These are phyloP conservation scores for Hypolimnas misippus DNA, from an alignment of 2,888 invertebrate species.

Conservation along the genomic window DNA sequence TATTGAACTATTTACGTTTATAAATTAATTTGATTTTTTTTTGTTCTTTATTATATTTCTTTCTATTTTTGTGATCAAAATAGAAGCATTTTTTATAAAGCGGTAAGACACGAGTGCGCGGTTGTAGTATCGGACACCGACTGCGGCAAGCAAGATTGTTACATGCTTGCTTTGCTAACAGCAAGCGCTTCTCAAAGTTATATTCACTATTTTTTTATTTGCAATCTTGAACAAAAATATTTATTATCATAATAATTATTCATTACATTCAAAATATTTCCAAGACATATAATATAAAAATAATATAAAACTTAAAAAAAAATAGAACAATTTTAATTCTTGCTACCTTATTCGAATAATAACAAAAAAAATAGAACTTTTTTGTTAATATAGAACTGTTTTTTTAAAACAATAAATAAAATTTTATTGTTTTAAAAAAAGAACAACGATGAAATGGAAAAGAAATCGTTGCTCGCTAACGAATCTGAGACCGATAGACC, in stretches of 20 bases:
- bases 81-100: slow-evolving; percentile 8
- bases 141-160: slow-evolving; percentile 62
- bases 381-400: too few relatives aligned
- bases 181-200: slow-evolving; percentile 63
- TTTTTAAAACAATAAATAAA: too few relatives aligned
- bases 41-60: background rate
- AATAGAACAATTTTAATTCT: too few relatives aligned
- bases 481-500: slow-evolving; percentile 51
- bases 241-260: too few relatives aligned
- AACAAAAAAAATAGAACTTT: too few relatives aligned
- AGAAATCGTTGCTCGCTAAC: slow-evolving; percentile 40
- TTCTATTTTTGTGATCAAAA: background rate
- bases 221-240: background rate
- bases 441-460: slow-evolving; percentile 10
- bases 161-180: slow-evolving; percentile 51
- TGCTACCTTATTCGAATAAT: too few relatives aligned
- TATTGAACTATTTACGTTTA: slow-evolving; percentile 1
- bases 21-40: slow-evolving; percentile 21
- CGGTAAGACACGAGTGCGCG: slow-evolving; percentile 54
- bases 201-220: slow-evolving; percentile 4
- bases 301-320: too few relatives aligned
- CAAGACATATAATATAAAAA: too few relatives aligned
- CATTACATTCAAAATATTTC: too few relatives aligned
- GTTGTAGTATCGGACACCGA: slow-evolving; percentile 55
- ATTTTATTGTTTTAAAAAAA: slow-evolving; percentile 18